Percentiles rank a stretch among this genome's conserved stretches.
Conservation (phyloP, 2,113 vertebrate genomes). For the Gnathonemus echidnorhynchus region DNA sequence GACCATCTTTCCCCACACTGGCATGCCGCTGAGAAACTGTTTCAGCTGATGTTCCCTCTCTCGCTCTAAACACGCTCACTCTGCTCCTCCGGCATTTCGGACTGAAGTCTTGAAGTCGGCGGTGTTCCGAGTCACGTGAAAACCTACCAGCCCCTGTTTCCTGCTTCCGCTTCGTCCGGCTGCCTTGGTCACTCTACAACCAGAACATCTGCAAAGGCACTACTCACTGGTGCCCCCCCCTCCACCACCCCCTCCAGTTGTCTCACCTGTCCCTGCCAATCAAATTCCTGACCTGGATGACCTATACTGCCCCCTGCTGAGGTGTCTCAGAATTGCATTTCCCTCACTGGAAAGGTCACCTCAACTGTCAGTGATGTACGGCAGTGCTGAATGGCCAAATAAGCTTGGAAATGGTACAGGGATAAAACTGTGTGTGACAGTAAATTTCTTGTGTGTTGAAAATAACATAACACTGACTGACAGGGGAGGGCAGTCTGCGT, state of each 20-base stretch:
- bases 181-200: background rate
- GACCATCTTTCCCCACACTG: background rate
- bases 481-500: background rate
- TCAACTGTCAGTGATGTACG: conserved; percentile 31
- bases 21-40: background rate
- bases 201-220: background rate
- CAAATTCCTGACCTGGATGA: conserved; percentile 37
- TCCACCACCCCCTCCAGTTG: background rate
- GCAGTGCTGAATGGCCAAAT: background rate
- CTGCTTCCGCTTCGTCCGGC: background rate
- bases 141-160: background rate
- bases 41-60: background rate
- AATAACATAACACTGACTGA: background rate
- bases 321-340: conserved; percentile 36
- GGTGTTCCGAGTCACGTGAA: too few relatives aligned
- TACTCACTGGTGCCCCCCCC: background rate
- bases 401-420: background rate
- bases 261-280: conserved; percentile 59
- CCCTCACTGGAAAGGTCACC: conserved; percentile 43
- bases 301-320: conserved; percentile 22
- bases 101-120: background rate
- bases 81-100: background rate
- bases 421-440: background rate
- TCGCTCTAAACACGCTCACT: background rate
- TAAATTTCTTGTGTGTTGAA: background rate